Percentiles rank a stretch among this genome's conserved stretches.
These are phyloP conservation scores for Dexiosoma caninum DNA, from an alignment of 2,888 invertebrate genomes.

Conservation along the genomic window DNA sequence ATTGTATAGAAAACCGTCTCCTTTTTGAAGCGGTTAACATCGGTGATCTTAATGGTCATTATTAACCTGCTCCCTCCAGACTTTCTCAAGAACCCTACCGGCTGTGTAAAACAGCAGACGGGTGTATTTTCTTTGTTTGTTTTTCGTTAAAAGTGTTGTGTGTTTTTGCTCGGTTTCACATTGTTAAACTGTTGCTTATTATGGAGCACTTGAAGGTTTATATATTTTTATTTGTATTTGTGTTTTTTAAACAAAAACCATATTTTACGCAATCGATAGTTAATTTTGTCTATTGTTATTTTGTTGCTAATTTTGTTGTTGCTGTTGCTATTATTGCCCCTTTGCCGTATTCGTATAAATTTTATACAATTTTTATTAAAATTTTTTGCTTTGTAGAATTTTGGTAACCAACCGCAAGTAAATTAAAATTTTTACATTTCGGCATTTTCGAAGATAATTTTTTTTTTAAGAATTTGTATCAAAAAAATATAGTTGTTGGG, in stretches of 20 bases:
- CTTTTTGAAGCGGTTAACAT: no score
- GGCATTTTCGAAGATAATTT: neutral
- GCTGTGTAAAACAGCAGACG: no score
- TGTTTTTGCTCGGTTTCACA: slow-evolving; percentile 26
- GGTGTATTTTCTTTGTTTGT: no score
- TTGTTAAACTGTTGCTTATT: slow-evolving; percentile 49
- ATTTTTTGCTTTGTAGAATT: slow-evolving; percentile 35
- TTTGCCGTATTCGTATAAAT: slow-evolving; percentile 25
- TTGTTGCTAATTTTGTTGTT: slow-evolving; percentile 7
- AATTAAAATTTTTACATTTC: no score
- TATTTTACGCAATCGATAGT: slow-evolving; percentile 55
- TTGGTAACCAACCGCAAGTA: slow-evolving; percentile 1
- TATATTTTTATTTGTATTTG: neutral
- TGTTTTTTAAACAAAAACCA: neutral
- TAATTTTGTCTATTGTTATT: slow-evolving; percentile 45
- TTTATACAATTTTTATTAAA: neutral
- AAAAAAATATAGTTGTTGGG: no score
- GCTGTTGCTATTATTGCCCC: neutral
- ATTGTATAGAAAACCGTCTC: no score
- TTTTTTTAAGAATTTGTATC: no score
- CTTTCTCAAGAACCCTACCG: no score
- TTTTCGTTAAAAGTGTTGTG: neutral
- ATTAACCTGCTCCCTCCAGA: no score
- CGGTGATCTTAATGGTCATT: no score
- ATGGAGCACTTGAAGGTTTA: slow-evolving; percentile 48